A percentile compares a stretch with the other conserved stretches of the same genome.
Evolutionary conservation across 2,797 vertebrate species (phyloP).

Genomic region (Lophius americanus): DNA sequence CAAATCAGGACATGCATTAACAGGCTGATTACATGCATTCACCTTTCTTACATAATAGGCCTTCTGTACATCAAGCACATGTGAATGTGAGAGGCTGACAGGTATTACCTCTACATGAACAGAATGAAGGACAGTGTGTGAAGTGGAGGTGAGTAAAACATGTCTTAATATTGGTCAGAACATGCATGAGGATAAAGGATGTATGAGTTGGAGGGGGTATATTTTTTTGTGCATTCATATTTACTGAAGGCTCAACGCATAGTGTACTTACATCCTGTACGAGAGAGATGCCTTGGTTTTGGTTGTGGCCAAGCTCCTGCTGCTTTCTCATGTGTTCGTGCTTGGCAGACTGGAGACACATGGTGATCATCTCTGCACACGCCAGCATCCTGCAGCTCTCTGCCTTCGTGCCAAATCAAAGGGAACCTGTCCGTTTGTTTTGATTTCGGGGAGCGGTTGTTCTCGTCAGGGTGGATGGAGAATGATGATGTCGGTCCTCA

Average conservation of each 20-base stretch:
- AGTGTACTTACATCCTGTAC: conserved; percentile 86
- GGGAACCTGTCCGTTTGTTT: not conserved
- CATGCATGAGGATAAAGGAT: too few species aligned
- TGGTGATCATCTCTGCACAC: conserved; percentile 87
- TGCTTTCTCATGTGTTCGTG: conserved; percentile 71
- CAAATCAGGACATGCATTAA: not conserved
- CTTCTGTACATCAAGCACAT: conserved; percentile 23
- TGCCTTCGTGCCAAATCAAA: not conserved
- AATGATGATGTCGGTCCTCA: conserved; percentile 33
- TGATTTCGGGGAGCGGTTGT: conserved; percentile 20
- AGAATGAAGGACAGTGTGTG: conserved; percentile 50
- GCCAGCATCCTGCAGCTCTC: conserved; percentile 79
- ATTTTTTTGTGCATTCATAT: not conserved
- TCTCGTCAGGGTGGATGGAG: conserved; percentile 36
- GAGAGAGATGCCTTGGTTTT: conserved; percentile 78
- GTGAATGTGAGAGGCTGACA: conserved; percentile 32
- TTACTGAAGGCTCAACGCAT: not conserved
- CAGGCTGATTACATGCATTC: conserved; percentile 21
- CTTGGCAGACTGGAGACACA: conserved; percentile 86
- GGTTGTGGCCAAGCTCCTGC: conserved; percentile 69
- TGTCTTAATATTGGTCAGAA: too few species aligned
- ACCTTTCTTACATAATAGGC: conserved; percentile 63
- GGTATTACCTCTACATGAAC: conserved; percentile 8
- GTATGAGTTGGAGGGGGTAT: too few species aligned
- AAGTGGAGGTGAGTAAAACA: too few species aligned